Percentiles rank a stretch among this genome's conserved stretches.
These are phyloP conservation scores for Drosophila colorata DNA, from an alignment of 2,888 invertebrate species.

Conservation along the genomic window DNA sequence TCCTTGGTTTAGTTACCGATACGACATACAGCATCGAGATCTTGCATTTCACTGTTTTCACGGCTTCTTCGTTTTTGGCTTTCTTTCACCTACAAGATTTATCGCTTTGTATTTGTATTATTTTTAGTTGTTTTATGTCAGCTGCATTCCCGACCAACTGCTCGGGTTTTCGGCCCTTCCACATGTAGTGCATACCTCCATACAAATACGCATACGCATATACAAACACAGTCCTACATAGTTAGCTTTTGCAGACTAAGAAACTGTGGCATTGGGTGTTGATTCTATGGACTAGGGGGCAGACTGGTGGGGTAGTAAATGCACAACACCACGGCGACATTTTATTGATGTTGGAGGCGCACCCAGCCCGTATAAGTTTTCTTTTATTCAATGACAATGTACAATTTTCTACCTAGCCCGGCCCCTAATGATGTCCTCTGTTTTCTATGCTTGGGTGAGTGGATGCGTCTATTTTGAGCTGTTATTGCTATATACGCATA, in stretches of 20 bases:
- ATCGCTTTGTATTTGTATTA: constrained; percentile 81
- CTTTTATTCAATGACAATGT: constrained; percentile 29
- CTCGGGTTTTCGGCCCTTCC: neutral
- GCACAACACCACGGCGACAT: constrained; percentile 29
- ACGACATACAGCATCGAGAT: constrained; percentile 33
- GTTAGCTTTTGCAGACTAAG: constrained; percentile 37
- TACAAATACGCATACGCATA: constrained; percentile 3
- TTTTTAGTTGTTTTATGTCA: constrained; percentile 81
- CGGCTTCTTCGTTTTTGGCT: constrained; percentile 49
- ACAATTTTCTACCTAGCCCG: constrained; percentile 17
- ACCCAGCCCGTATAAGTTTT: constrained; percentile 29
- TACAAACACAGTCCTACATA: constrained; percentile 7
- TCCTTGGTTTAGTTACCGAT: constrained; percentile 39
- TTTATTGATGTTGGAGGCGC: constrained; percentile 47
- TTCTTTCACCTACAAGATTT: constrained; percentile 83
- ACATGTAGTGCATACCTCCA: neutral
- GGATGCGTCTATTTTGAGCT: constrained; percentile 34
- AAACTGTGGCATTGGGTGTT: constrained; percentile 15
- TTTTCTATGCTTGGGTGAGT: constrained; percentile 5
- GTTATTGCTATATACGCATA: constrained; percentile 1
- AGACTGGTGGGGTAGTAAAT: constrained; percentile 1
- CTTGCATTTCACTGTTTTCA: constrained; percentile 42
- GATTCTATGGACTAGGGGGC: neutral
- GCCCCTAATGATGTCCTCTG: constrained; percentile 31
- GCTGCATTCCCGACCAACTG: constrained; percentile 49